phyloP scores from a whole-genome alignment of 1,140 invertebrate genomes.

The Episyrphus balteatus region DNA sequence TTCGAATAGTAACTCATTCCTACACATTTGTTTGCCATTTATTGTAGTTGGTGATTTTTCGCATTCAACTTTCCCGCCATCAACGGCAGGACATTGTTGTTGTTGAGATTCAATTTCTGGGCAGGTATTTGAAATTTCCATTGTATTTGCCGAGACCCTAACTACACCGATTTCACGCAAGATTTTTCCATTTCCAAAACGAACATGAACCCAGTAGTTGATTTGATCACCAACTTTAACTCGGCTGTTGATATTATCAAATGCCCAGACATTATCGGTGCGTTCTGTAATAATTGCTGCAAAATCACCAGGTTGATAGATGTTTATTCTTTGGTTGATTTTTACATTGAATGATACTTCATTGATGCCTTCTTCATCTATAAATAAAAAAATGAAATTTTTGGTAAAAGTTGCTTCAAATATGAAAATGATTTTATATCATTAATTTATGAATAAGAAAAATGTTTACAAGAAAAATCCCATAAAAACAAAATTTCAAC shows the following conservation, averaged over 20 bases:
- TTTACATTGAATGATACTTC: conserved; percentile 29
- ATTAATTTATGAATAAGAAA: no score
- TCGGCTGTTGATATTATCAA: no score
- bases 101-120: no score
- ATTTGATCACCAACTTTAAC: background rate
- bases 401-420: no score
- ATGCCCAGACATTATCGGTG: no score
- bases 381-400: background rate
- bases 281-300: background rate
- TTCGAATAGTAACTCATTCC: conserved; percentile 22
- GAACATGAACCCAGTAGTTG: conserved; percentile 1
- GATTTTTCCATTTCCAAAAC: background rate
- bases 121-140: no score
- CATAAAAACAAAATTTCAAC: no score
- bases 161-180: background rate
- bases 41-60: conserved; percentile 2
- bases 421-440: no score
- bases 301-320: conserved; percentile 21
- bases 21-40: conserved; percentile 10
- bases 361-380: conserved; percentile 23
- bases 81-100: no score
- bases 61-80: no score
- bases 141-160: no score
- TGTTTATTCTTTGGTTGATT: conserved; percentile 23
- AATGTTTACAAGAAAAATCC: no score